Evolutionary conservation across 2,888 invertebrate species (phyloP), one percentile per base, ranked within the genome.

Genomic region (Geotrupes spiniger): DNA sequence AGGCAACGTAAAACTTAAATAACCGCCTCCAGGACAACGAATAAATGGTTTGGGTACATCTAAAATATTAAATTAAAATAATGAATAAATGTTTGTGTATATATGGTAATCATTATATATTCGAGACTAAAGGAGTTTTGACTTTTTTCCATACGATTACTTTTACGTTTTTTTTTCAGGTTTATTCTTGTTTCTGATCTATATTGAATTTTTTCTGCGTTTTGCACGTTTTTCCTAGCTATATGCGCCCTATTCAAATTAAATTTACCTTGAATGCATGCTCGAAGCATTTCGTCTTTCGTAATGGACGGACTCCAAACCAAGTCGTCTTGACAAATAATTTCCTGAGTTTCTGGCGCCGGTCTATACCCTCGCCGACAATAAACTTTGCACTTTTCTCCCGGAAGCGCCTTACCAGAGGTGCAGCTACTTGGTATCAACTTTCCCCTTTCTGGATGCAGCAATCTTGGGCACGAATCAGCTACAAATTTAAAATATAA

Each of bases 11-110:
- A 82, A 77, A 25, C 76, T 78, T 31, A 84, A 73, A 59, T 81
- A 78, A 31, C 78, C 71, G 28, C 61, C 59, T 17, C 56, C 74
- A 1, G 85, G 84, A 62, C 85, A 86, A 57, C 77, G 79, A 52
- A 86, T 83, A 57, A 76, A 81, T 12, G 82, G 79, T 46, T 74
- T 71, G 31, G 75, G 72, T 41, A 70, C 64, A 51, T 72, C 73
- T 70, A 60, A 41, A 63, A 21, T 21, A 4, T 21, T 6, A 4
- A 21, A 4, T 21, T 21, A n/a, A n/a, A n/a, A n/a, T n/a, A n/a
- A n/a, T n/a, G n/a, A n/a, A n/a, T n/a, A n/a, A n/a, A n/a, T n/a
- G n/a, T n/a, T n/a, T n/a, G n/a, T n/a, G n/a, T n/a, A n/a, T n/a
- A n/a, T n/a, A n/a, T n/a, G n/a, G n/a, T n/a, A n/a, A n/a, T n/a